A percentile compares a stretch with the other conserved stretches of the same genome.
Evolutionary conservation across 2,888 invertebrate genomes (phyloP).

Genomic region (Lutraria lutraria): DNA sequence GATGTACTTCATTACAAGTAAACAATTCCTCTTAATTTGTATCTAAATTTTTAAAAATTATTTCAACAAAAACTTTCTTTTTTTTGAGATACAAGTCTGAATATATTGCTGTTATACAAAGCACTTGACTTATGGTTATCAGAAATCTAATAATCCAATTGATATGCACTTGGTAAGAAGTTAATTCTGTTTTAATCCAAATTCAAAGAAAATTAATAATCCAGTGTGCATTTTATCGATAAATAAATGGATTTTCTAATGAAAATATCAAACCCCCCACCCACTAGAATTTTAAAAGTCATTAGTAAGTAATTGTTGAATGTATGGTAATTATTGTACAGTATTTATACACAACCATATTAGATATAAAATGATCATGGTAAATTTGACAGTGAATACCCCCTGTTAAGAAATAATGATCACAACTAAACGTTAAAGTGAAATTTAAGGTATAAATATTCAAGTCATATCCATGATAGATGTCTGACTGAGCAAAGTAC

Average conservation of each 20-base stretch:
- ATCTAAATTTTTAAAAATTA: background rate
- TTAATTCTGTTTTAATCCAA: conserved; percentile 8
- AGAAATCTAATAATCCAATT: background rate
- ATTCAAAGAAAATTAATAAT: conserved; percentile 24
- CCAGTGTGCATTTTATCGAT: background rate
- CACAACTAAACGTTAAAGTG: conserved; percentile 36
- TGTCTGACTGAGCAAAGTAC: background rate
- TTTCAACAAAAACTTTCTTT: conserved; percentile 12
- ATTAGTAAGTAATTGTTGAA: background rate
- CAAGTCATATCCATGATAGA: conserved; percentile 20
- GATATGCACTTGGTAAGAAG: background rate
- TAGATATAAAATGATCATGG: conserved; percentile 18
- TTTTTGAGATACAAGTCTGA: background rate
- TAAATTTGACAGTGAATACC: conserved; percentile 30
- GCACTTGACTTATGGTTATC: conserved; percentile 6
- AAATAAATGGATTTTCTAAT: conserved; percentile 23
- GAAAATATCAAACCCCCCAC: background rate
- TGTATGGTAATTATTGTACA: background rate
- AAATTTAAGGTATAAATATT: conserved; percentile 33
- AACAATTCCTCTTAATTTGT: background rate
- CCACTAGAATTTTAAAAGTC: conserved; percentile 1
- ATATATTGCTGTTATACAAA: background rate
- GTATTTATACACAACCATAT: conserved; percentile 21
- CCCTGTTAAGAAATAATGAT: conserved; percentile 37
- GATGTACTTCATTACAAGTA: background rate